A percentile compares a stretch with the other conserved stretches of the same genome.
Evolutionary conservation across 1,140 invertebrate genomes (phyloP).

Genomic region (Periplaneta americana): DNA sequence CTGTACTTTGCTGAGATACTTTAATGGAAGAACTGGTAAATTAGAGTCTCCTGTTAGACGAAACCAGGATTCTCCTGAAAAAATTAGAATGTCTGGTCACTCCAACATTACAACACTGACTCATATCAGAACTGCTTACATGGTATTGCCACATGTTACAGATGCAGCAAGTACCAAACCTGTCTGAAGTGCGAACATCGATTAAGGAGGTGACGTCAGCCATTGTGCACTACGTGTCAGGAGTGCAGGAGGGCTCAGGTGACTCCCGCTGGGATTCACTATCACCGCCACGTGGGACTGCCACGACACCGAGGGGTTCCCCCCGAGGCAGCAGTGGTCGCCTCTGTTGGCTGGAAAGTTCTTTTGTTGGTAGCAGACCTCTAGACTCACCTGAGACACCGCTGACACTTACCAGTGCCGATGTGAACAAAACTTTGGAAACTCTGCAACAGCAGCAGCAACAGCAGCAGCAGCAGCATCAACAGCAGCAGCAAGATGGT

Average conservation of each 20-base stretch:
- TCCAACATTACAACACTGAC: too few relatives aligned
- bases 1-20: too few relatives aligned
- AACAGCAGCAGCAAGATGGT: not conserved
- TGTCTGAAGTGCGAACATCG: conserved; percentile 71
- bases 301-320: not conserved
- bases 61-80: too few relatives aligned
- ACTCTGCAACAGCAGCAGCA: not conserved
- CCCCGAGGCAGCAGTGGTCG: conserved; percentile 42
- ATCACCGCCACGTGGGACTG: not conserved
- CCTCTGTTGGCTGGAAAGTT: conserved; percentile 84
- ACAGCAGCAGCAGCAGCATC: too few relatives aligned
- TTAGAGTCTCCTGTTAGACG: too few relatives aligned
- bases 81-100: too few relatives aligned
- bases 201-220: conserved; percentile 90
- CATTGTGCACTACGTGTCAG: conserved; percentile 86
- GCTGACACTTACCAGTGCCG: conserved; percentile 46
- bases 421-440: conserved; percentile 29
- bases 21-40: too few relatives aligned
- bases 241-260: conserved; percentile 41
- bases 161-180: conserved; percentile 15
- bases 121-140: too few relatives aligned
- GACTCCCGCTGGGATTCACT: conserved; percentile 23
- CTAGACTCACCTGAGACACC: conserved; percentile 79
- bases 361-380: conserved; percentile 79
- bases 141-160: not conserved